Conservation (phyloP, 1,140 invertebrate genomes). For the Ridgeia piscesae region DNA sequence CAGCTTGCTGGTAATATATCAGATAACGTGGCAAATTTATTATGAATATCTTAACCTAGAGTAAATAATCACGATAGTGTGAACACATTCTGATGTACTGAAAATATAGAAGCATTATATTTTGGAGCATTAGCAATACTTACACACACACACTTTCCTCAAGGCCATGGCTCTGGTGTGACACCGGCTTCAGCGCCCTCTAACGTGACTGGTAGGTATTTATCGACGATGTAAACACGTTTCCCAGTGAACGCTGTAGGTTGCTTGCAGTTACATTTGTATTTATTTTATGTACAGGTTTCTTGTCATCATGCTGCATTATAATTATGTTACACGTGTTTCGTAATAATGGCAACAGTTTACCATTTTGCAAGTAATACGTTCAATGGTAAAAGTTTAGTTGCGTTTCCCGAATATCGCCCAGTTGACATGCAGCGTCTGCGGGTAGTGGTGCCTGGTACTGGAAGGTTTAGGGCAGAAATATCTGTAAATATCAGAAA, state of each 20-base stretch:
- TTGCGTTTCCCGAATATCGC: background rate
- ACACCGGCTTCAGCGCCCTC: background rate
- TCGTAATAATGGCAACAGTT: background rate
- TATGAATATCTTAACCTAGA: background rate
- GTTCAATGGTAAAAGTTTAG: background rate
- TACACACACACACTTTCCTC: background rate
- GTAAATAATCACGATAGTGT: background rate
- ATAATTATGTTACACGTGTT: background rate
- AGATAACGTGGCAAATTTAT: background rate
- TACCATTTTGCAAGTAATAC: background rate
- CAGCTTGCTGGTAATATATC: background rate
- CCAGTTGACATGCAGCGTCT: too few species aligned
- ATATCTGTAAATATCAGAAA: too few species aligned
- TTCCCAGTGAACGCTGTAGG: background rate
- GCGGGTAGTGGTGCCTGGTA: too few species aligned
- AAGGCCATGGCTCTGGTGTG: background rate
- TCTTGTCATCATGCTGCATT: background rate
- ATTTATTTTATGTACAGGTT: background rate
- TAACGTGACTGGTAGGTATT: background rate
- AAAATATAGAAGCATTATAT: background rate
- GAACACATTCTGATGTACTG: background rate
- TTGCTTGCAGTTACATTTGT: background rate
- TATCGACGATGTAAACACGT: conserved; percentile 5
- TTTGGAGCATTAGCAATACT: background rate
- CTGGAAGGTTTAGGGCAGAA: too few species aligned